These are phyloP conservation scores for Mionectes olivaceus DNA, from an alignment of 2,797 vertebrate genomes.

Conservation along the genomic window DNA sequence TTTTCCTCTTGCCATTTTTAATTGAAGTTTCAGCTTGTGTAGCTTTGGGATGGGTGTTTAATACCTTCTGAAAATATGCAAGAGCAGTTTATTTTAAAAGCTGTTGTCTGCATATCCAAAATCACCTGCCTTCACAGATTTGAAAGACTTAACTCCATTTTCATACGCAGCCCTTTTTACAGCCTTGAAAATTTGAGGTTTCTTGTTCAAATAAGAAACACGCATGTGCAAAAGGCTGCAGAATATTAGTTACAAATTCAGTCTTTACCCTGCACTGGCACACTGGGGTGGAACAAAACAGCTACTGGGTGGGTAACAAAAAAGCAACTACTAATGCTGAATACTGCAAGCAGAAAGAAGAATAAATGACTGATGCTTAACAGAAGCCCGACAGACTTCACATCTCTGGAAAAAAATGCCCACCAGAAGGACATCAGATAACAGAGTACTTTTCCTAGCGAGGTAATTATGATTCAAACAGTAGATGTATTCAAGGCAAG, in stretches of 20 bases:
- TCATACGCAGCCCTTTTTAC: background rate
- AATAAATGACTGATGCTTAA: background rate
- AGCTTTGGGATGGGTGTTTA: background rate
- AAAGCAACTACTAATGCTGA: background rate
- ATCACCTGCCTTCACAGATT: background rate
- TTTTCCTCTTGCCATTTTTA: background rate
- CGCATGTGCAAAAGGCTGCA: background rate
- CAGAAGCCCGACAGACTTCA: background rate
- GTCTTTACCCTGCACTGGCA: rapidly evolving
- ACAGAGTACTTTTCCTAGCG: background rate
- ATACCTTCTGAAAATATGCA: background rate
- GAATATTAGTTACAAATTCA: background rate
- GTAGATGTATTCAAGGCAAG: background rate
- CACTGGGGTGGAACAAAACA: background rate
- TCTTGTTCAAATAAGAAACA: background rate
- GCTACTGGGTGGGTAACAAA: background rate
- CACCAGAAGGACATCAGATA: constrained; percentile 19
- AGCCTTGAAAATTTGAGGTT: background rate
- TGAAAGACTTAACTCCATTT: background rate
- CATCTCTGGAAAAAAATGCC: background rate
- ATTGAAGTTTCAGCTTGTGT: background rate
- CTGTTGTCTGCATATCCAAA: background rate
- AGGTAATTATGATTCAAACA: background rate
- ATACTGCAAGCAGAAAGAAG: background rate
- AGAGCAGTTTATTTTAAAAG: background rate